Evolutionary conservation across 1,140 invertebrate species (phyloP).

Genomic region (Heliconius melpomene): DNA sequence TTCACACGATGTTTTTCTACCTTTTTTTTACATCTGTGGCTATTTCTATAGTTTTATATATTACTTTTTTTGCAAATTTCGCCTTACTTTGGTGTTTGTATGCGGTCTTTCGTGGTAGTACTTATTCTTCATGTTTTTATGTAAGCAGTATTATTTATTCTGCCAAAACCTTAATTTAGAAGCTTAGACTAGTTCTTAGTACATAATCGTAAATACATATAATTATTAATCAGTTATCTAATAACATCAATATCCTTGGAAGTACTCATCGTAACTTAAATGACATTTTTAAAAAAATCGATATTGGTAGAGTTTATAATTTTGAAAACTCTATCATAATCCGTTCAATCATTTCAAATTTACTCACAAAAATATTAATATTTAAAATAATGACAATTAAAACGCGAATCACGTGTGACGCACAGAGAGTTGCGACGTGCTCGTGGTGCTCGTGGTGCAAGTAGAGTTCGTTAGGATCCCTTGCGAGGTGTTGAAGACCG

Average conservation of each 20-base stretch:
- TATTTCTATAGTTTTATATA: conserved; percentile 2
- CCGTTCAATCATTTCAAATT: not conserved
- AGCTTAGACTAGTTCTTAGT: no score
- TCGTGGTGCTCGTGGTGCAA: not conserved
- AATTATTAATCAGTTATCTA: no score
- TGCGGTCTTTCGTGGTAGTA: no score
- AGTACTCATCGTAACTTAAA: no score
- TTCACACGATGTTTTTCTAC: conserved; percentile 22
- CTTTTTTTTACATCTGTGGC: conserved; percentile 6
- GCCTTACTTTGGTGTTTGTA: not conserved
- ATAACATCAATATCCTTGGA: no score
- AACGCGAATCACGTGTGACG: not conserved
- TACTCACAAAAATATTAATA: not conserved
- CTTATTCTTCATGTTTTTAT: no score
- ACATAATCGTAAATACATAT: no score
- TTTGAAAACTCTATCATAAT: not conserved
- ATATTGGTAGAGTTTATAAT: not conserved
- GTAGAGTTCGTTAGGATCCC: conserved; percentile 3
- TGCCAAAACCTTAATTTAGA: no score
- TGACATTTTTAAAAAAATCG: no score
- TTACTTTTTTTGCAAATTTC: not conserved
- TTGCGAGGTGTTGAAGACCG: conserved; percentile 3
- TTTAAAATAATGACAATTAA: conserved; percentile 3
- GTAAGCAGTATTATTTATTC: no score
- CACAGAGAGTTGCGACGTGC: not conserved